Evolutionary conservation across 2,797 vertebrate genomes (phyloP).

Genomic region (Rhabdomys pumilio): DNA sequence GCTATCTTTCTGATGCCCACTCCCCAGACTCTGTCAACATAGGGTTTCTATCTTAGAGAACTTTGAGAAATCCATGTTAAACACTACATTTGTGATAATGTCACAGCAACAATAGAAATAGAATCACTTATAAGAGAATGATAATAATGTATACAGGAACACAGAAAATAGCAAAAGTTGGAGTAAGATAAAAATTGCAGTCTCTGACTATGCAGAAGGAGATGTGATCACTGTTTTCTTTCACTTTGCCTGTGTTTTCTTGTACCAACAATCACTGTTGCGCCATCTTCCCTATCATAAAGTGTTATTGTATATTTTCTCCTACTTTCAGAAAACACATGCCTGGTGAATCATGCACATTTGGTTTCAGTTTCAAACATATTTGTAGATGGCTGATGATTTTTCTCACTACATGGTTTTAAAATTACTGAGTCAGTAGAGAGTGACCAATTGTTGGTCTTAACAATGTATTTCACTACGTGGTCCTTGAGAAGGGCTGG

Average conservation of each 20-base stretch:
- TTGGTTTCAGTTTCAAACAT: constrained; percentile 31
- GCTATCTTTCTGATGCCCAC: not conserved
- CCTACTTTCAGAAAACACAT: not conserved
- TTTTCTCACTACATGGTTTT: constrained; percentile 45
- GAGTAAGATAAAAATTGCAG: not conserved
- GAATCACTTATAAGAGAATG: not conserved
- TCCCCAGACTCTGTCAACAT: too few relatives aligned
- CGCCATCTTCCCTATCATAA: not conserved
- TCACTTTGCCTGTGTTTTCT: not conserved
- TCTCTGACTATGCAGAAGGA: not conserved
- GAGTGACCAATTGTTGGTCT: not conserved
- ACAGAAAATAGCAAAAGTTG: constrained; percentile 34
- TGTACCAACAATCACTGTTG: not conserved
- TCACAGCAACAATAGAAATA: not conserved
- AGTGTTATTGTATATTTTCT: not conserved
- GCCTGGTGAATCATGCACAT: not conserved
- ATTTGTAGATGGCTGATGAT: not conserved
- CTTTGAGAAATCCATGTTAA: not conserved
- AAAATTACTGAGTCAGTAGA: not conserved
- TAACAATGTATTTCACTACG: not conserved
- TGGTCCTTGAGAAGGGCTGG: not conserved
- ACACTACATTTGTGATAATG: not conserved
- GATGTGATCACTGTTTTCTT: not conserved
- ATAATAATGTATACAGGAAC: not conserved
- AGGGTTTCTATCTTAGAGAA: not conserved